phyloP scores from a whole-genome alignment of 2,113 vertebrate species.

The Scomber scombrus region DNA sequence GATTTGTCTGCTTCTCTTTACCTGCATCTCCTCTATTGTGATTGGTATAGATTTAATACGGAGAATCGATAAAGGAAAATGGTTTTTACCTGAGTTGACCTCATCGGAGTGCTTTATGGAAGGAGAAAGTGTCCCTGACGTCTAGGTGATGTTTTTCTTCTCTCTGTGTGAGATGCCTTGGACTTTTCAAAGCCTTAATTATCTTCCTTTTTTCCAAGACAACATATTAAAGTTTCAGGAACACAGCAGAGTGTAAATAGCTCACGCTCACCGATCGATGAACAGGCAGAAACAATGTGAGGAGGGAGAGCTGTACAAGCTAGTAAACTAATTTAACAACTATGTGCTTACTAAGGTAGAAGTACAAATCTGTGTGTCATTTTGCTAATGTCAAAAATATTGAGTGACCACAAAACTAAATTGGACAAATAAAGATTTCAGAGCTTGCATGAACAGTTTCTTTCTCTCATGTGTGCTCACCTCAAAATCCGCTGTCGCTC shows the following conservation, averaged over 20 bases:
- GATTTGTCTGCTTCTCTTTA: slow-evolving; percentile 38
- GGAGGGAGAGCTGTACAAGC: slow-evolving; percentile 2
- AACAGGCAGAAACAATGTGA: slow-evolving; percentile 39
- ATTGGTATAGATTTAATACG: slow-evolving; percentile 34
- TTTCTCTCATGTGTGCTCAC: neutral
- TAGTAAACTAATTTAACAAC: slow-evolving; percentile 37
- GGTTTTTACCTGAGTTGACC: slow-evolving; percentile 50
- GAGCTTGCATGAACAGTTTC: neutral
- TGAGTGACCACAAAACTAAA: neutral
- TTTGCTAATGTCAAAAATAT: slow-evolving; percentile 9
- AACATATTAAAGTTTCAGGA: slow-evolving; percentile 42
- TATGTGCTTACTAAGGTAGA: neutral
- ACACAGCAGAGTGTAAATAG: slow-evolving; percentile 13
- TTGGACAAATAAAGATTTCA: slow-evolving; percentile 11
- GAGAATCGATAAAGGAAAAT: slow-evolving; percentile 45
- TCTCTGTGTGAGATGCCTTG: neutral
- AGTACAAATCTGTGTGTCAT: slow-evolving; percentile 4
- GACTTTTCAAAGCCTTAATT: slow-evolving; percentile 17
- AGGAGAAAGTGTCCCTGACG: neutral
- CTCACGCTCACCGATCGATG: slow-evolving; percentile 45
- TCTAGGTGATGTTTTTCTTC: neutral
- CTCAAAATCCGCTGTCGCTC: neutral
- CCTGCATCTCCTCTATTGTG: slow-evolving; percentile 38
- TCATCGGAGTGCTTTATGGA: neutral
- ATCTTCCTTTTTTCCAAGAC: slow-evolving; percentile 18